Base-by-base conservation (phyloP, 2,797 vertebrate species). In the Gambusia yucatana region DNA sequence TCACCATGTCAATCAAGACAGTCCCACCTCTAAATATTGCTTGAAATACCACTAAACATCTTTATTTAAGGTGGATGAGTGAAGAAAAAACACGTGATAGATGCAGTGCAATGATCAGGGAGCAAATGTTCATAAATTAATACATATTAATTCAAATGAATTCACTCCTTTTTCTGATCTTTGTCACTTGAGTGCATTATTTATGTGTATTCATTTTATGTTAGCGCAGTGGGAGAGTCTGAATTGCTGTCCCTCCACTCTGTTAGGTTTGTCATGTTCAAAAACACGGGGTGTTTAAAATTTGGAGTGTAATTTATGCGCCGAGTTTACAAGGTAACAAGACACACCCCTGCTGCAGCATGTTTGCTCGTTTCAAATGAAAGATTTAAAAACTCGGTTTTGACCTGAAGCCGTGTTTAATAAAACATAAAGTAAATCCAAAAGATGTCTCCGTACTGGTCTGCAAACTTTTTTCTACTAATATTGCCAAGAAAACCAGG, bases 341-440 rank as follows among this genome's bases (percentile, higher is more conserved):
- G 33, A 6, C 20, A 14, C 33, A 57, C 20, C 36, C 71, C 47
- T 39, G 72, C 36, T 57, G 50, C 72, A 41, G 13, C 2, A 55
- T 28, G 22, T 10, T 55, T 73, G 48, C 13, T 41, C 57, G 48
- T 14, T 55, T 39, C 67, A 44, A 13, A 70, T 70, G 25, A 70
- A 70, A 70, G 11, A 70, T 70, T 44, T 28, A 70, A 70, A 63
- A 70, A n/a, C 4, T 14, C 22, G 39, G 43, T n/a, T 70, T 44
- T 70, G 25, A 44, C 41, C 67, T 44, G 39, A 70, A 70, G 36
- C 36, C 1, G 25, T 36, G 72, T 55, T 73, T 73, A 73, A 73
- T 50, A 73, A 50, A 55, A 55, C 50, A 73, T 73, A n/a, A 55
- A 17, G 28, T 55, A 73, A 39, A 73, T 39, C 20, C 52, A 20